These are phyloP conservation scores for Tiliacea citrago DNA, from an alignment of 2,888 invertebrate genomes.

Conservation along the genomic window DNA sequence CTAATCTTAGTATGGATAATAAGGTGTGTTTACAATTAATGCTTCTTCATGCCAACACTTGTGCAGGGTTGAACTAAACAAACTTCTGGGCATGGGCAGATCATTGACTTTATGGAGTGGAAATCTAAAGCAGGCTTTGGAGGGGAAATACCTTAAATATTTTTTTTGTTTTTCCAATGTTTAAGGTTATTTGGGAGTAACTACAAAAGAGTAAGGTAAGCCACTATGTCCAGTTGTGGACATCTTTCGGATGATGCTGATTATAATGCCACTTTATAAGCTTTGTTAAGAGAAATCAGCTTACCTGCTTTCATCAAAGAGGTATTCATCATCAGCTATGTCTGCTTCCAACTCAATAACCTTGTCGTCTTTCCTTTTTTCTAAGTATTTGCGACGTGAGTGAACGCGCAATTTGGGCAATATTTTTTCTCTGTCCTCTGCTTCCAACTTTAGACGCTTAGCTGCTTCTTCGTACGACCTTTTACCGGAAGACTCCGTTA, in stretches of 20 bases:
- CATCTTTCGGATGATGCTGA: not conserved
- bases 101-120: not conserved
- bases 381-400: conserved; percentile 98
- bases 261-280: not conserved
- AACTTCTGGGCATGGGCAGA: not conserved
- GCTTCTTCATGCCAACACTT: not conserved
- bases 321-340: conserved; percentile 98
- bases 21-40: not conserved
- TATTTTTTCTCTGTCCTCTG: conserved; percentile 95
- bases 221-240: not conserved
- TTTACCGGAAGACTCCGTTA: conserved; percentile 92
- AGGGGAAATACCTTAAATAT: not conserved
- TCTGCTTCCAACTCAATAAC: conserved; percentile 98
- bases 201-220: not conserved
- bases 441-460: conserved; percentile 96
- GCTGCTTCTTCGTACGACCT: conserved; percentile 96
- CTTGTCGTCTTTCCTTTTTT: conserved; percentile 99
- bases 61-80: not conserved
- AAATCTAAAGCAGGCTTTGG: not conserved
- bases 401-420: conserved; percentile 97
- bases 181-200: conserved; percentile 4
- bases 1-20: not conserved
- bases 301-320: conserved; percentile 97
- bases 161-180: not conserved
- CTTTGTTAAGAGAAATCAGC: conserved; percentile 71